These are phyloP conservation scores for Podarcis lilfordi DNA, from an alignment of 2,797 vertebrate species.

Conservation along the genomic window DNA sequence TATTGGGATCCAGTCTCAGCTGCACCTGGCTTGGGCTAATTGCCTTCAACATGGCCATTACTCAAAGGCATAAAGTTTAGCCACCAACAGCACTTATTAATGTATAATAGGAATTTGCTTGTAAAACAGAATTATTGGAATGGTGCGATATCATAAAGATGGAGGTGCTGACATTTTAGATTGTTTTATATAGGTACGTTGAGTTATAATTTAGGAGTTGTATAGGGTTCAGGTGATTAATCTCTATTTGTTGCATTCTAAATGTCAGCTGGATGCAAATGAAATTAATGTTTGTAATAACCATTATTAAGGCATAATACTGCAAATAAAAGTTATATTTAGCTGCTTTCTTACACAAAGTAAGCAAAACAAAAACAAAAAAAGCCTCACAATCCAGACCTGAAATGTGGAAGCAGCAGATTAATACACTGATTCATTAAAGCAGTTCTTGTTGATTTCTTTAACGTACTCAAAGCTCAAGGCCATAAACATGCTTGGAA, in stretches of 20 bases:
- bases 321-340: slow-evolving; percentile 51
- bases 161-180: slow-evolving; percentile 81
- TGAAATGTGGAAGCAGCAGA: slow-evolving; percentile 44
- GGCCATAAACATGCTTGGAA: slow-evolving; percentile 63
- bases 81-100: slow-evolving; percentile 86
- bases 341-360: slow-evolving; percentile 44
- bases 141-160: slow-evolving; percentile 83
- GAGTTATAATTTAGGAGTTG: slow-evolving; percentile 78
- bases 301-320: slow-evolving; percentile 46
- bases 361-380: slow-evolving; percentile 23
- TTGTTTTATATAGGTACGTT: slow-evolving; percentile 75
- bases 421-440: slow-evolving; percentile 60
- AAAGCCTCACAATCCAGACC: not conserved
- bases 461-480: slow-evolving; percentile 65
- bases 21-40: slow-evolving; percentile 97
- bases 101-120: slow-evolving; percentile 86
- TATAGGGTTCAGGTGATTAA: slow-evolving; percentile 75
- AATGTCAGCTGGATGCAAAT: slow-evolving; percentile 35
- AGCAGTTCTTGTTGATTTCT: slow-evolving; percentile 60
- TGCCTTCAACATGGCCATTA: slow-evolving; percentile 85
- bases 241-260: slow-evolving; percentile 69
- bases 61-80: slow-evolving; percentile 81
- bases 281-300: slow-evolving; percentile 62
- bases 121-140: slow-evolving; percentile 83
- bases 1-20: slow-evolving; percentile 85